phyloP scores from a whole-genome alignment of 2,113 vertebrate genomes.

The Brachionichthys hirsutus region DNA sequence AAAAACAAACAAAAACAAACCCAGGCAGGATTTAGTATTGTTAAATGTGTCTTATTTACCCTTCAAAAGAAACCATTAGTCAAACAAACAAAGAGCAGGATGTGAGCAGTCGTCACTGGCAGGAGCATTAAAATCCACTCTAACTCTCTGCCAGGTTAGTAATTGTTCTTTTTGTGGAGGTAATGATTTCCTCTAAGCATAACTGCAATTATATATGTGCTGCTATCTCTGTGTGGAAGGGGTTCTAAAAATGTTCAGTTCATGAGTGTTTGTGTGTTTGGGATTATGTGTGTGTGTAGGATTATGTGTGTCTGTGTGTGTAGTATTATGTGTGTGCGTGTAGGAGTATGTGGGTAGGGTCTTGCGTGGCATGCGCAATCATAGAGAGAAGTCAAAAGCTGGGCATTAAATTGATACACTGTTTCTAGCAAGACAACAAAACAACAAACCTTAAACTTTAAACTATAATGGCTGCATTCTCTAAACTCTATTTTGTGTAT shows the following conservation, averaged over 20 bases:
- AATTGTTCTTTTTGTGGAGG: constrained; percentile 84
- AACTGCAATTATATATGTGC: constrained; percentile 81
- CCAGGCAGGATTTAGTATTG: constrained; percentile 53
- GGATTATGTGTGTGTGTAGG: constrained; percentile 3
- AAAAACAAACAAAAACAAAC: too few species aligned
- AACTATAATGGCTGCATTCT: constrained; percentile 12
- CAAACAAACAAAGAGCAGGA: constrained; percentile 75
- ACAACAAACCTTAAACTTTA: constrained; percentile 39
- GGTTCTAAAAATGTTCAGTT: constrained; percentile 44
- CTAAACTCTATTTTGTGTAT: constrained; percentile 15
- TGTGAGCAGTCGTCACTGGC: constrained; percentile 68
- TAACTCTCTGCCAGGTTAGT: constrained; percentile 81
- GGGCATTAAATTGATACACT: constrained; percentile 46
- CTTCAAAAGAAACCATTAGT: constrained; percentile 77
- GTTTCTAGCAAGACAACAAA: constrained; percentile 45
- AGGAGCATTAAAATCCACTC: constrained; percentile 75
- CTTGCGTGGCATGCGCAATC: constrained; percentile 23
- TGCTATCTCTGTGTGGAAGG: constrained; percentile 66
- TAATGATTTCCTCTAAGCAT: constrained; percentile 85
- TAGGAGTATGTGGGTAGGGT: constrained; percentile 6
- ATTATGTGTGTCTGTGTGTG: too few species aligned
- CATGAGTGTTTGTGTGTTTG: neutral
- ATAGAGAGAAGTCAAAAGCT: constrained; percentile 40
- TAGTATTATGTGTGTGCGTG: constrained; percentile 30
- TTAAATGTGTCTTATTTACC: constrained; percentile 68